phyloP scores from a whole-genome alignment of 1,140 invertebrate genomes.

The Colletes gigas region DNA sequence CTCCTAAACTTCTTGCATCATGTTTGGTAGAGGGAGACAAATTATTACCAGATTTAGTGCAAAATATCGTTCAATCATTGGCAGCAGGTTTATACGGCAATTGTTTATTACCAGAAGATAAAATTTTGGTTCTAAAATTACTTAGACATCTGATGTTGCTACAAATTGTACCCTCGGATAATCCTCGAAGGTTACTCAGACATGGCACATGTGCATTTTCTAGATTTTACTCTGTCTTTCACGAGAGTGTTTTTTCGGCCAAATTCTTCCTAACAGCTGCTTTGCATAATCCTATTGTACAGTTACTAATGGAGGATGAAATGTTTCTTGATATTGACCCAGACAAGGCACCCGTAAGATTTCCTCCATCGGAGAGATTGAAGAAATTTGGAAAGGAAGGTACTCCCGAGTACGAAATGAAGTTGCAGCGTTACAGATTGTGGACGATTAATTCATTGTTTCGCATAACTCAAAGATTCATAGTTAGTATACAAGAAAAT shows the following conservation, averaged over 20 bases:
- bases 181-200: slow-evolving; percentile 92
- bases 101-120: slow-evolving; percentile 91
- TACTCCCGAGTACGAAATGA: slow-evolving; percentile 86
- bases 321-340: slow-evolving; percentile 96
- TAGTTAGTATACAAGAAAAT: slow-evolving; percentile 91
- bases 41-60: slow-evolving; percentile 83
- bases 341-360: slow-evolving; percentile 89
- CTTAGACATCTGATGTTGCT: slow-evolving; percentile 91
- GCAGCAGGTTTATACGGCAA: slow-evolving; percentile 92
- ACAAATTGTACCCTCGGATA: slow-evolving; percentile 90
- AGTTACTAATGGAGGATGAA: slow-evolving; percentile 96
- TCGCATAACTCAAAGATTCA: slow-evolving; percentile 90
- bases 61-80: slow-evolving; percentile 86
- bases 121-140: slow-evolving; percentile 88
- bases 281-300: slow-evolving; percentile 94
- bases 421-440: slow-evolving; percentile 88
- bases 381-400: slow-evolving; percentile 91
- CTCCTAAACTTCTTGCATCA: slow-evolving; percentile 90
- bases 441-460: slow-evolving; percentile 92
- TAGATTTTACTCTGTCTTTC: slow-evolving; percentile 93
- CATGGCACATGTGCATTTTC: slow-evolving; percentile 94
- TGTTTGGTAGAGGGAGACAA: slow-evolving; percentile 91
- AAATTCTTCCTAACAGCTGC: slow-evolving; percentile 96
- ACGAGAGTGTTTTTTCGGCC: slow-evolving; percentile 94
- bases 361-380: slow-evolving; percentile 85